Base-by-base conservation (phyloP, 2,797 vertebrate genomes). In the Thripadectes ignobilis region DNA sequence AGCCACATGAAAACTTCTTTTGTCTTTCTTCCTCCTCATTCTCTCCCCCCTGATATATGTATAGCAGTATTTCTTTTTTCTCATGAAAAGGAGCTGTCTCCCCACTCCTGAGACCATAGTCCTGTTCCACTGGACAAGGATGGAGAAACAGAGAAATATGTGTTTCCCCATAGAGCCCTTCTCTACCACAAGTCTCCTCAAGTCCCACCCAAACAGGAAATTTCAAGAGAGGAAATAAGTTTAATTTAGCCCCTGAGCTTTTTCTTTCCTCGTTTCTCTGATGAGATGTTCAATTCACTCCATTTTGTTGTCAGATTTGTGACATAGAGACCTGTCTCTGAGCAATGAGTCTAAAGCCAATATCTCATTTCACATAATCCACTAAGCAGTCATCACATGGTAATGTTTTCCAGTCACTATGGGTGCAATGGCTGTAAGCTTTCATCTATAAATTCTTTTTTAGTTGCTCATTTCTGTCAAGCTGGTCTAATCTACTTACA, bases 401-500 rank as follows among this genome's bases (percentile, higher is more conserved):
- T 89, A 94, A 93, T 87, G 63, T 65, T 95, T 92, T 92, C 81
- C 72, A 95, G 87, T 93, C 94, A 77, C 89, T 92, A 63, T 75
- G 89, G 85, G 91, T 91, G 93, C 91, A 93, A 96, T 88, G 92
- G 72, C 94, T 97, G 90, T 92, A 92, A 95, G 94, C 95, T 95
- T 96, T 96, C 94, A 96, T 96, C 96, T 95, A 96, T 96, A 97
- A 97, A 96, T 96, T 96, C 96, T 93, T 96, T 89, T 92, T 96
- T 61, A 96, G 96, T 96, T 96, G 83, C 93, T 96, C 93, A 89
- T 97, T 97, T 95, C 96, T 97, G 96, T 97, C 96, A 97, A 96
- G 85, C 96, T 96, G 93, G 97, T 96, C 97, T 97, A 97, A 97
- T 97, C 96, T 97, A 94, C 97, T 96, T 97, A 97, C 97, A 97